Conservation (phyloP, 2,113 vertebrate species). For the Mionectes macconnelli region DNA sequence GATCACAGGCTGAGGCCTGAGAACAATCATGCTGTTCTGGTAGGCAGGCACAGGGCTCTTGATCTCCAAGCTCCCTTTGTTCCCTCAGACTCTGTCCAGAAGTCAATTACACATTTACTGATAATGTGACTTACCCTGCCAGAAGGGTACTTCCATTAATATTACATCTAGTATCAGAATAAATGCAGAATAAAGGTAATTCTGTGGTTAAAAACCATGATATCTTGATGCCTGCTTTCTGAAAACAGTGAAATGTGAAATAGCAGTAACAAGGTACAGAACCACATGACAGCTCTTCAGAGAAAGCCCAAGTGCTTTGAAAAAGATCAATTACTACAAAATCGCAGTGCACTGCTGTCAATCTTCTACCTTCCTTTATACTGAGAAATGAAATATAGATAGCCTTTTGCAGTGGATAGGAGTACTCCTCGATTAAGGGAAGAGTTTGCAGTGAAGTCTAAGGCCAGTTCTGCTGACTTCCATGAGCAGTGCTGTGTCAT, state of each 20-base stretch:
- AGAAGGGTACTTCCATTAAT: conserved; percentile 25
- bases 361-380: conserved; percentile 7
- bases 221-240: neutral
- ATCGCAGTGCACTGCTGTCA: neutral
- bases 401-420: neutral
- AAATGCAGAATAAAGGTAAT: conserved; percentile 11
- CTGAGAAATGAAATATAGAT: conserved; percentile 19
- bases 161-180: neutral
- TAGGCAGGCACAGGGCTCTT: neutral
- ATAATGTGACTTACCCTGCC: neutral
- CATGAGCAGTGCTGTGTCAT: neutral
- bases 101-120: conserved; percentile 21
- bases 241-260: neutral
- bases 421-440: neutral
- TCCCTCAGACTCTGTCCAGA: neutral
- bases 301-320: conserved; percentile 3
- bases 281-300: neutral
- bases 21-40: neutral
- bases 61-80: conserved; percentile 15
- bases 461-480: neutral
- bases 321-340: conserved; percentile 34
- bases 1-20: neutral
- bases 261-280: neutral
- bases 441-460: neutral
- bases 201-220: neutral